Conservation (phyloP, 64 coral and sea anemone species). For the Montipora cactus region DNA sequence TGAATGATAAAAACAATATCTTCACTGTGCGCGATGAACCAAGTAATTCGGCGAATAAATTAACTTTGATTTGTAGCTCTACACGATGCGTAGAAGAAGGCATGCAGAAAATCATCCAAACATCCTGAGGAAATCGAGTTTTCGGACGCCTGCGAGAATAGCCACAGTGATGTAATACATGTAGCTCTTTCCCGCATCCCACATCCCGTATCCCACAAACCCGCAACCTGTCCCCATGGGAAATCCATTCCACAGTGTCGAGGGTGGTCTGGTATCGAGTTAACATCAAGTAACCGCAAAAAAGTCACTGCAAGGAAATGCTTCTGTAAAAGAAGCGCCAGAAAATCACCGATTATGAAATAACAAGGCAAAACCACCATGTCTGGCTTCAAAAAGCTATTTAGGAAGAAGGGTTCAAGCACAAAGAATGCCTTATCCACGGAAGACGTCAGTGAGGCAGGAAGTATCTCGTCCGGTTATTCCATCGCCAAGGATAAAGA, state of each 20-base stretch:
- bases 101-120: no score
- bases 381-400: slow-evolving; percentile 76
- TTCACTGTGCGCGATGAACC: no score
- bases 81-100: no score
- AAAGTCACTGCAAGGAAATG: neutral
- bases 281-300: neutral
- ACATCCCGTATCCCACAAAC: no score
- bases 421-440: slow-evolving; percentile 54
- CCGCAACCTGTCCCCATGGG: no score
- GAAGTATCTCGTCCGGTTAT: slow-evolving; percentile 70
- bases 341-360: neutral
- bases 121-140: no score
- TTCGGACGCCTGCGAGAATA: no score
- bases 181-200: no score
- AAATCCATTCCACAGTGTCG: neutral
- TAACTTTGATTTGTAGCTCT: no score
- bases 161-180: no score
- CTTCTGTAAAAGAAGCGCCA: neutral
- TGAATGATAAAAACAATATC: no score
- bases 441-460: slow-evolving; percentile 68
- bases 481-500: slow-evolving; percentile 96
- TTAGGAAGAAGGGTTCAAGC: slow-evolving; percentile 58
- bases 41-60: no score
- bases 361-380: slow-evolving; percentile 13
- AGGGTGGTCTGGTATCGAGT: neutral